Evolutionary conservation across 2,797 vertebrate genomes (phyloP), one percentile per base, ranked within the genome.

Genomic region (Epinephelus coioides): DNA sequence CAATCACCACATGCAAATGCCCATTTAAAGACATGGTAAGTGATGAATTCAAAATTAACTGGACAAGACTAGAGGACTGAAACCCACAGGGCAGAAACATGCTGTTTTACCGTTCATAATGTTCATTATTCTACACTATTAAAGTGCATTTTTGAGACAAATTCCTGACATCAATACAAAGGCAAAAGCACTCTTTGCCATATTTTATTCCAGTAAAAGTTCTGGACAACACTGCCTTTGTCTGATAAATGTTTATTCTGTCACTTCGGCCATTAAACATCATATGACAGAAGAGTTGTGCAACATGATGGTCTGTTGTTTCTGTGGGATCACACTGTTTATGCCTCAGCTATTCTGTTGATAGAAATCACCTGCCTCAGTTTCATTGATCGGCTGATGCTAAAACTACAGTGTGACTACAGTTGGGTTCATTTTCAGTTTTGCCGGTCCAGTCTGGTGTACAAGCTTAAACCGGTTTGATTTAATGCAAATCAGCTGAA

Each of bases 341-440:
- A 60, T 25, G 55, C 18, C 19, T 62, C 15, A 53, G 63, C 38
- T 73, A 21, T 23, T 66, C n/a, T 66, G 15, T 5, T 30, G 59
- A 56, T 3, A 78, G n/a, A 69, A 69, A 65, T 55, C 55, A 76
- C 23, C 60, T 73, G 59, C 17, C 50, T 8, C 54, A n/a, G 14
- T 27, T 73, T 53, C 50, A 46, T 1, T 10, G 44, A 60, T 13
- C n/a, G 19, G 27, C 53, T 59, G 43, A 17, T 30, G 46, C 3
- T 53, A 73, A 50, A 55, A 60, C 34, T 47, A 64, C 63, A 55
- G 40, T 14, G 6, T 18, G 23, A 40, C 30, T 34, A 8, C 6
- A 34, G 30, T 8, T 34, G 30, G 30, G 6, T 34, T 34, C 6
- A 34, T 34, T 34, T 34, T 6, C 30, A 6, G 30, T 34, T 34